Evolutionary conservation across 92 coral and sea anemone genomes (phyloP).

Genomic region (Umimayanthus chanpuru): DNA sequence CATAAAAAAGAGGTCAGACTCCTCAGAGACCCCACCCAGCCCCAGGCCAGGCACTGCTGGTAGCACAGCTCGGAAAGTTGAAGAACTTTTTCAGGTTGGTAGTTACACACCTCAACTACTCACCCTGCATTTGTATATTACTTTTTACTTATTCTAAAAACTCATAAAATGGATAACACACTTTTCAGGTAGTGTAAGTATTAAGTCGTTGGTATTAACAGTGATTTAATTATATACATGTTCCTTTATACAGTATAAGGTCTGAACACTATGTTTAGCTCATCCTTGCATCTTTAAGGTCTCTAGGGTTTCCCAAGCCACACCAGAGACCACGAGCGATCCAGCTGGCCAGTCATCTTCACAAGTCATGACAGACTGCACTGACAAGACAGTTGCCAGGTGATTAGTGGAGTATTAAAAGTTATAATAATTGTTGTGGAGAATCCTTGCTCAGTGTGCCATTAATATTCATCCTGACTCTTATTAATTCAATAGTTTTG

Average conservation of each 20-base stretch:
- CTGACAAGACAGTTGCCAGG: constrained; percentile 73
- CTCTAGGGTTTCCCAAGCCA: constrained; percentile 50
- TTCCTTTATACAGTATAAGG: too few species aligned
- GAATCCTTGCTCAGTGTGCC: too few species aligned
- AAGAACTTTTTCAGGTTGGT: constrained; percentile 90
- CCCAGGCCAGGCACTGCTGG: constrained; percentile 83
- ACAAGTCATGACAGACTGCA: constrained; percentile 63
- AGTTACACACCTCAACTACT: neutral
- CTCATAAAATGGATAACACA: too few species aligned
- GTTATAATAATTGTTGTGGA: too few species aligned
- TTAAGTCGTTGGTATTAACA: too few species aligned
- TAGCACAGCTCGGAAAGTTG: constrained; percentile 88
- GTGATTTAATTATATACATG: too few species aligned
- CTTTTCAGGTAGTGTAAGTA: too few species aligned
- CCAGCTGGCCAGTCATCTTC: constrained; percentile 43
- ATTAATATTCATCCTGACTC: too few species aligned
- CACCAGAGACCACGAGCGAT: constrained; percentile 34
- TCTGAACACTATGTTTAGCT: neutral
- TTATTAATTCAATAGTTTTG: too few species aligned
- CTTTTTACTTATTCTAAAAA: too few species aligned
- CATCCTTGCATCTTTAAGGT: constrained; percentile 22
- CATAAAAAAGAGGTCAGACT: constrained; percentile 33
- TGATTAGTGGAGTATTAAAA: neutral
- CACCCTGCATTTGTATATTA: neutral
- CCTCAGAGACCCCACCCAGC: constrained; percentile 39